Evolutionary conservation across 2,888 invertebrate species (phyloP).

Genomic region (Heliconius erato): DNA sequence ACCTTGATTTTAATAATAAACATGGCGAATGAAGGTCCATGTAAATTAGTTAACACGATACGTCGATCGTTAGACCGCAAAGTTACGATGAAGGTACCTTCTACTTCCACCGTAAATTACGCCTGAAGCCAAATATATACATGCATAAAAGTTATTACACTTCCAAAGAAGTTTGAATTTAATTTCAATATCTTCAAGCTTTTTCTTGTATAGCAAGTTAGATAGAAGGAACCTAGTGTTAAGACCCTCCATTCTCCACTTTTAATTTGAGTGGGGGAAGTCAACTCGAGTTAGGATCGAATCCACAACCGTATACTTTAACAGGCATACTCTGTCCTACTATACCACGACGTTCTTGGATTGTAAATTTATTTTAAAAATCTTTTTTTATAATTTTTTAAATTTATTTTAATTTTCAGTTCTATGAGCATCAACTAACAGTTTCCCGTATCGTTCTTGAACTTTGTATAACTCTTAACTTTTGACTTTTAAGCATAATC

Average conservation of each 20-base stretch:
- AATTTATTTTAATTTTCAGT: not conserved
- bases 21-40: not conserved
- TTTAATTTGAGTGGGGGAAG: too few species aligned
- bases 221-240: too few species aligned
- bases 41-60: conserved; percentile 40
- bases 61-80: conserved; percentile 41
- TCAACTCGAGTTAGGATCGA: too few species aligned
- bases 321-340: too few species aligned
- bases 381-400: not conserved
- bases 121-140: not conserved
- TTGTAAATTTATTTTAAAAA: too few species aligned
- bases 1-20: not conserved
- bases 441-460: not conserved
- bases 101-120: conserved; percentile 7
- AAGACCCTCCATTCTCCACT: too few species aligned
- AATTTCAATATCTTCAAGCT: not conserved
- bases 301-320: too few species aligned
- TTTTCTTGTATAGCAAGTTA: too few species aligned
- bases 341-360: too few species aligned
- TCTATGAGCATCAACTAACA: conserved; percentile 18
- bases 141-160: not conserved
- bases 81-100: conserved; percentile 26
- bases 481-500: not conserved
- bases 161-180: not conserved
- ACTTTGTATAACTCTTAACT: conserved; percentile 2